Evolutionary conservation across 2,113 vertebrate species (phyloP).

Genomic region (Tachuris rubrigastra): DNA sequence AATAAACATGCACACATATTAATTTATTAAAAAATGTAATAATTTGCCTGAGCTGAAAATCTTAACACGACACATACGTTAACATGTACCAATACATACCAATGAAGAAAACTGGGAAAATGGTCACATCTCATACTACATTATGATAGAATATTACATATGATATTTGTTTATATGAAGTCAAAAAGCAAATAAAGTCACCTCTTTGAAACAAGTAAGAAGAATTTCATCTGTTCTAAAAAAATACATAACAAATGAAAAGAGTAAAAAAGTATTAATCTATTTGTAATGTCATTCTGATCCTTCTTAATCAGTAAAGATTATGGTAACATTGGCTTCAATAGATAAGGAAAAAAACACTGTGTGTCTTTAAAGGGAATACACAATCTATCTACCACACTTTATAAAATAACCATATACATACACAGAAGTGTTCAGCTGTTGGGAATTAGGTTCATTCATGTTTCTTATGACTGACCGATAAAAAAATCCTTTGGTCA

Average conservation of each 20-base stretch:
- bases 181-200: background rate
- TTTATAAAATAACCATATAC: background rate
- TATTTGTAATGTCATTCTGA: background rate
- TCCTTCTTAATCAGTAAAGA: background rate
- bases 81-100: background rate
- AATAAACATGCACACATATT: background rate
- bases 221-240: background rate
- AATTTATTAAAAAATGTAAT: background rate
- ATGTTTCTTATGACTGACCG: background rate
- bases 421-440: background rate
- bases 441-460: background rate
- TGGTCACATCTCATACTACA: background rate
- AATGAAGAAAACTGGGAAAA: background rate
- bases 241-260: background rate
- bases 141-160: background rate
- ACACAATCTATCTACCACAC: background rate
- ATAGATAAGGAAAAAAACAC: background rate
- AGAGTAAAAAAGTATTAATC: background rate
- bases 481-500: background rate
- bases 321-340: background rate
- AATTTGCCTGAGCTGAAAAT: background rate
- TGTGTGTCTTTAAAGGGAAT: background rate
- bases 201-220: background rate
- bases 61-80: background rate
- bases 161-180: background rate